Conservation (phyloP, 2,888 invertebrate genomes). For the Hyppa rectilinea region DNA sequence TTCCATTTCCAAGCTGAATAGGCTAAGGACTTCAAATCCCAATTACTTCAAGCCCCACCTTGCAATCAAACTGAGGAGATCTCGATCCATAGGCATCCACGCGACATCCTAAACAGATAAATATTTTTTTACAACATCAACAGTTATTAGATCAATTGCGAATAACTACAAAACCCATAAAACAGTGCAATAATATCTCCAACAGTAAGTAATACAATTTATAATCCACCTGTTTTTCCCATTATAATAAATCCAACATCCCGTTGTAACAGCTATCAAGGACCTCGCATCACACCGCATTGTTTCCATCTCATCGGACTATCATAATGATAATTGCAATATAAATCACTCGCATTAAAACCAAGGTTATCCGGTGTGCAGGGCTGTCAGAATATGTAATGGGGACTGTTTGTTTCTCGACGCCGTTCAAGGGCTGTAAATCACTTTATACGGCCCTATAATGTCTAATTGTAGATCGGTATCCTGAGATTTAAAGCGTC, state of each 20-base stretch:
- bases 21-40: too few species aligned
- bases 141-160: neutral
- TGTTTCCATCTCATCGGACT: conserved; percentile 65
- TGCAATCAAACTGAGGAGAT: too few species aligned
- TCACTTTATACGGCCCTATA: neutral
- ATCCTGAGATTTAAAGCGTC: neutral
- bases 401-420: conserved; percentile 12
- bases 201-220: neutral
- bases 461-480: neutral
- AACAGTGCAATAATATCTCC: neutral
- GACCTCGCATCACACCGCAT: conserved; percentile 60
- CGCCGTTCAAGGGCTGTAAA: neutral
- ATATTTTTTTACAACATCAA: too few species aligned
- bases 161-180: neutral
- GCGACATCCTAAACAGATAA: too few species aligned
- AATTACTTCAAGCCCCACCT: too few species aligned
- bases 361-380: conserved; percentile 66
- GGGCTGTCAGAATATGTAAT: conserved; percentile 53
- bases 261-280: conserved; percentile 48
- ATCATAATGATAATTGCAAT: conserved; percentile 70
- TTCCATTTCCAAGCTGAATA: neutral
- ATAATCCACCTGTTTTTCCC: conserved; percentile 27
- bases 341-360: conserved; percentile 73
- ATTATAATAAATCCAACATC: conserved; percentile 46
- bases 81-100: too few species aligned